phyloP scores from a whole-genome alignment of 2,797 vertebrate species.

The Manis javanica region DNA sequence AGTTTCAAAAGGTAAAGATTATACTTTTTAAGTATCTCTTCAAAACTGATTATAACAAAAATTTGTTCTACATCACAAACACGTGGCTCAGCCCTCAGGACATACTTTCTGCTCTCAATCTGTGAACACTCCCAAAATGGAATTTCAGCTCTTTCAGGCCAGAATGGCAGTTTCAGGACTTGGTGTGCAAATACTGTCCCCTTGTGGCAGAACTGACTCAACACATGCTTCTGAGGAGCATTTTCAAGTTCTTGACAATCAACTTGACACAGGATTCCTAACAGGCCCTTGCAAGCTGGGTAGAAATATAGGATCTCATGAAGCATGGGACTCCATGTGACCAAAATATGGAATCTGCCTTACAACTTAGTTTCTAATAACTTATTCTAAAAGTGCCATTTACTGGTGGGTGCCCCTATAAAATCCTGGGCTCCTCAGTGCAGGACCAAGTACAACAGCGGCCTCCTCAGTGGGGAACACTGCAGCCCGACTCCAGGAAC shows the following conservation, averaged over 20 bases:
- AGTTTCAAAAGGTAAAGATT: conserved; percentile 48
- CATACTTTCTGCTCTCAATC: conserved; percentile 53
- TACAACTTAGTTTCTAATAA: background rate
- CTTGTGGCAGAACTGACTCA: conserved; percentile 68
- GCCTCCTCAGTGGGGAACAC: too few relatives aligned
- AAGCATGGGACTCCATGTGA: accelerated
- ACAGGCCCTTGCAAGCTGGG: accelerated
- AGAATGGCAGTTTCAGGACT: background rate
- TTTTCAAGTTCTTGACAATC: background rate
- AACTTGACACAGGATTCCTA: accelerated
- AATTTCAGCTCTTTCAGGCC: conserved; percentile 47
- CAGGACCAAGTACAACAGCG: accelerated
- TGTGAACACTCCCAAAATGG: conserved; percentile 56
- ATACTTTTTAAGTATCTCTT: conserved; percentile 65
- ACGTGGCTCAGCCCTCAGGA: conserved; percentile 52
- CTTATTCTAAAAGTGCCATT: background rate
- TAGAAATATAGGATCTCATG: background rate
- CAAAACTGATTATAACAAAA: conserved; percentile 71
- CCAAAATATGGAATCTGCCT: background rate
- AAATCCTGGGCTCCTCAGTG: background rate
- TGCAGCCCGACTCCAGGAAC: background rate
- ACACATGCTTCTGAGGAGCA: background rate
- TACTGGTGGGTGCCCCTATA: background rate
- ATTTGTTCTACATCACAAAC: conserved; percentile 66
- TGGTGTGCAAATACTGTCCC: conserved; percentile 79